Base-by-base conservation (phyloP, 92 coral and sea anemone genomes). In the Ricordea florida region DNA sequence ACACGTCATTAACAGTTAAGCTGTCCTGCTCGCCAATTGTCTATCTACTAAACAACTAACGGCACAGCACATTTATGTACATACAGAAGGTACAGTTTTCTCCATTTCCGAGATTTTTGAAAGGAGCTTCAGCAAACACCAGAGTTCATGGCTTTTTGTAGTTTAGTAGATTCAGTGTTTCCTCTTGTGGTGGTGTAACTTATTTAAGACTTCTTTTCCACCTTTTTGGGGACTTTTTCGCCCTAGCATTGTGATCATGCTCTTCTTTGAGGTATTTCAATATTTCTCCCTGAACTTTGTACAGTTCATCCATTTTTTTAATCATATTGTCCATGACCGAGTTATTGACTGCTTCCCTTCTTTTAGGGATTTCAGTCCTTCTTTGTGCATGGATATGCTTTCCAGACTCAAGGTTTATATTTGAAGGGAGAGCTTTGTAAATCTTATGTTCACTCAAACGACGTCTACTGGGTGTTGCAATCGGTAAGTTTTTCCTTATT, bases 301-400 rank as follows among this genome's bases (percentile, higher is more conserved):
- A 91, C 45, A 91, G 40, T 16, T 70, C 69, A 55, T 91, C 93
- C 76, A 91, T 72, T 64, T 90, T 73, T 36, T 69, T 49, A 3
- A 84, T 26, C 47, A 91, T 44, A 57, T 61, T 73, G 26, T 58
- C 46, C 80, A 73, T 73, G 18, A 73, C 31, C 9, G 57, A 14
- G n/a, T 47, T 24, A 37, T 61, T 34, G 11, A 38, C 57, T 18
- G 71, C 14, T 6, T 20, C 30, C 2, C 57, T 48, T n/a, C 69
- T 57, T 18, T 70, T 55, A 1, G 76, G 55, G 2, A 76, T 42
- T 0, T 62, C 63, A 17, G 70, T 71, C 40, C 38, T 60, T 40
- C 59, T 73, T 45, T 17, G 23, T 3, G 59, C 71, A 15, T 23
- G 15, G 30, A 45, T 30, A 32, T 32, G 35, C 10, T 70, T 26